Evolutionary conservation across 2,113 vertebrate species (phyloP), one percentile per base, ranked within the genome.

Genomic region (Psettodes erumei): DNA sequence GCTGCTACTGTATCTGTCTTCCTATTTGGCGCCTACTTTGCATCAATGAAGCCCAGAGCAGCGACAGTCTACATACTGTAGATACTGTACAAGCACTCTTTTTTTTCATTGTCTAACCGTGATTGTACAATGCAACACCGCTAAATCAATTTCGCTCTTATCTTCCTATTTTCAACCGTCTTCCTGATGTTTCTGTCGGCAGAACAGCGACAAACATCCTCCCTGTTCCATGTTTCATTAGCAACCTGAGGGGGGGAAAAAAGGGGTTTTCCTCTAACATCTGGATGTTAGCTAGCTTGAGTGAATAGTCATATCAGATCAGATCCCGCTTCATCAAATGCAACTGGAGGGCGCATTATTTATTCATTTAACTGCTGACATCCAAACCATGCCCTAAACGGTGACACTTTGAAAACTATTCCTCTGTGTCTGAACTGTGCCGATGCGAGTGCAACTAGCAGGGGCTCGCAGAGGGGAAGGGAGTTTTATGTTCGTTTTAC

Each of bases 311-410:
- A 83, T n/a, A 88, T 88, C 70, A 42, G 77, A 90, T 92, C 84
- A 88, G 42, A 83, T 88, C 83, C 71, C 37, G 33, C 72, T 76
- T 80, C 87, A 82, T 88, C 88, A 90, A 91, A 90, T 88, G 68
- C 72, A 86, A 93, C 89, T 89, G 70, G 81, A 91, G 86, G 86
- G 87, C 69, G 73, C 76, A 90, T 92, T 77, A 91, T 87, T 91
- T 90, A 90, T 92, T 91, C 89, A 93, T 90, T 88, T 82, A 80
- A 88, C 79, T 86, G 88, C 82, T 88, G 87, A 89, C 85, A 91
- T 89, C 87, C 70, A 86, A 88, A 82, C 86, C 79, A 79, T 90
- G 86, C 85, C 90, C 75, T 90, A 88, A 90, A 90, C 86, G 77
- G 75, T 83, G 84, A 81, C 90, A 91, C 78, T 92, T 90, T 86